Percentiles rank a stretch among this genome's conserved stretches.
Conservation (phyloP, 2,797 vertebrate species). For the Chelon auratus region DNA sequence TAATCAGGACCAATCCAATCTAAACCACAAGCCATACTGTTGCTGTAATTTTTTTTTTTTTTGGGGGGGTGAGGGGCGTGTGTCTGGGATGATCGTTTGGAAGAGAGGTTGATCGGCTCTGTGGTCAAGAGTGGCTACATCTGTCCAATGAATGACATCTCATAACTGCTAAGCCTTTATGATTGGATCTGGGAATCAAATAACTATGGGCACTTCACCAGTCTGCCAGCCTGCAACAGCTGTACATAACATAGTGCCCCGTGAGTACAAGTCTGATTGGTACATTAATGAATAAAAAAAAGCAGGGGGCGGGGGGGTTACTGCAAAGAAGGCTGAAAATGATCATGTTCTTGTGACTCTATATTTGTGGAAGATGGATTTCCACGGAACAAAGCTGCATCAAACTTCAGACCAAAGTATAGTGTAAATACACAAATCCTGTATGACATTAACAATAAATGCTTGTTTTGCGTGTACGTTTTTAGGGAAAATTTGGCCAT, state of each 20-base stretch:
- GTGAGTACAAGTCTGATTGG: conserved; percentile 13
- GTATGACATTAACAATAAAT: background rate
- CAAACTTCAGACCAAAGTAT: background rate
- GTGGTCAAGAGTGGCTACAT: conserved; percentile 69
- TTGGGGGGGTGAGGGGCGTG: background rate
- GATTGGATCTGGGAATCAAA: conserved; percentile 74
- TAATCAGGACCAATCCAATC: conserved; percentile 74
- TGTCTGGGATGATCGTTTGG: conserved; percentile 36
- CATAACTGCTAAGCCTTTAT: conserved; percentile 69
- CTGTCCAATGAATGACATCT: conserved; percentile 74
- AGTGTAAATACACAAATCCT: background rate
- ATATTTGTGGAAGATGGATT: conserved; percentile 8
- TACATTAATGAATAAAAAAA: conserved; percentile 20
- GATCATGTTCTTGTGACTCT: conserved; percentile 36
- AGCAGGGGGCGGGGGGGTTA: conserved; percentile 52
- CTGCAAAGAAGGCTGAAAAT: conserved; percentile 47
- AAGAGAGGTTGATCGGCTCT: conserved; percentile 53
- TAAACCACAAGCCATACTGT: conserved; percentile 55
- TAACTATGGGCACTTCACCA: conserved; percentile 46
- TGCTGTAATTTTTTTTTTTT: conserved; percentile 51
- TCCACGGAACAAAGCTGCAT: background rate
- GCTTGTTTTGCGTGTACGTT: background rate
- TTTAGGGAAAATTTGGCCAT: background rate
- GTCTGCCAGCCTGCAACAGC: conserved; percentile 26
- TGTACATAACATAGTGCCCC: conserved; percentile 28